These are phyloP conservation scores for Tribolium freemani DNA, from an alignment of 2,888 invertebrate genomes.

Conservation along the genomic window DNA sequence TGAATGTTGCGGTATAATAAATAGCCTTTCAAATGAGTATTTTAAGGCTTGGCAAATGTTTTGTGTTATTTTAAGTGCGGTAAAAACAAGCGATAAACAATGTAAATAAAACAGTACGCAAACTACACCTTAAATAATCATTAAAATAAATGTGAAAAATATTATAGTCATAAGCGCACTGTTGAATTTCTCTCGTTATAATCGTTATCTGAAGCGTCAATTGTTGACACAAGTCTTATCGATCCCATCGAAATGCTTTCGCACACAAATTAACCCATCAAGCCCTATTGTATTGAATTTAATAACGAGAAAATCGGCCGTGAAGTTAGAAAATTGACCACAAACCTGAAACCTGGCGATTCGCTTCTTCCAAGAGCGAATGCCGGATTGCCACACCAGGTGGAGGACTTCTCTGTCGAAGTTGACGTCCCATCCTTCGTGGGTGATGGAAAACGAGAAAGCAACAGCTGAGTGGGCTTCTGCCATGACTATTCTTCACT, in stretches of 20 bases:
- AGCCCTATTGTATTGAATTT: not conserved
- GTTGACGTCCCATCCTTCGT: conserved; percentile 98
- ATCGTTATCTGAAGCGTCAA: conserved; percentile 5
- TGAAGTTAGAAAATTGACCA: not conserved
- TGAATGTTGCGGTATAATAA: too few relatives aligned
- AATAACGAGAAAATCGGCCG: too few relatives aligned
- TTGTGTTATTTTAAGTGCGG: too few relatives aligned
- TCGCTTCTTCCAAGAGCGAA: conserved; percentile 96
- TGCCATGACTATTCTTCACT: conserved; percentile 78
- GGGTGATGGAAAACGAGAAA: conserved; percentile 96
- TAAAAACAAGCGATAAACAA: too few relatives aligned
- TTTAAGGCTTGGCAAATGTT: too few relatives aligned
- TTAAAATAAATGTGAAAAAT: not conserved
- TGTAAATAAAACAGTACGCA: too few relatives aligned
- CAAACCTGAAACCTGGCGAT: conserved; percentile 89
- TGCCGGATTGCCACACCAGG: conserved; percentile 94
- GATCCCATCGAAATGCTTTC: conserved; percentile 3
- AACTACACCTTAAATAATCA: not conserved
- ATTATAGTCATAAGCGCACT: not conserved
- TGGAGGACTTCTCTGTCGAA: conserved; percentile 97
- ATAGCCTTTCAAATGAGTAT: too few relatives aligned
- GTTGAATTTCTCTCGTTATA: not conserved
- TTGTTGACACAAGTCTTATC: conserved; percentile 20
- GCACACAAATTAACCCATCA: not conserved
- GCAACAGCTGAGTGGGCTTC: conserved; percentile 99